A percentile compares a stretch with the other conserved stretches of the same genome.
These are phyloP conservation scores for Chamaea fasciata DNA, from an alignment of 2,113 vertebrate species.

Conservation along the genomic window DNA sequence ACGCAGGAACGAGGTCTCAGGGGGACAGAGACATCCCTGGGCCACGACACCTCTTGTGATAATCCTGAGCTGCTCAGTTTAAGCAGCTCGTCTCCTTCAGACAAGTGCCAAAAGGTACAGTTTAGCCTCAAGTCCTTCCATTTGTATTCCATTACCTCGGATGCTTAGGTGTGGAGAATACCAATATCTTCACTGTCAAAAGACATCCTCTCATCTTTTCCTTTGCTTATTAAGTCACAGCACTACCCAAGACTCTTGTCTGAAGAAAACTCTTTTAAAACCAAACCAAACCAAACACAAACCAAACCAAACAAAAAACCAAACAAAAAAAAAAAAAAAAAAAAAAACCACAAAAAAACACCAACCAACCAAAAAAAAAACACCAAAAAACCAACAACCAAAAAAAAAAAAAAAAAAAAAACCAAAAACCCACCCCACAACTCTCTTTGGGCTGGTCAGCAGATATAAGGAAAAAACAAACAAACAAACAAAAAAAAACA, in stretches of 20 bases:
- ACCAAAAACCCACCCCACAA: background rate
- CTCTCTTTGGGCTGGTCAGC: background rate
- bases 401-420: background rate
- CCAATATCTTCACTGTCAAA: background rate
- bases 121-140: background rate
- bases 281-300: background rate
- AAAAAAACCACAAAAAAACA: no score
- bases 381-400: background rate
- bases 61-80: background rate
- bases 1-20: background rate
- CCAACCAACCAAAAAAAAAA: background rate
- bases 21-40: background rate
- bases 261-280: background rate
- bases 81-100: background rate
- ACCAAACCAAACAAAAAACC: background rate
- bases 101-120: background rate
- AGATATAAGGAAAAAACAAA: background rate
- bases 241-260: background rate
- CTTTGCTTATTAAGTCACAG: background rate
- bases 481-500: background rate
- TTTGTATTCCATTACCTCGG: background rate
- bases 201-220: background rate
- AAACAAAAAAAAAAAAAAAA: background rate
- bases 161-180: background rate
- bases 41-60: background rate